A percentile compares a stretch with the other conserved stretches of the same genome.
These are phyloP conservation scores for Latheticus oryzae DNA, from an alignment of 2,888 invertebrate genomes.

Conservation along the genomic window DNA sequence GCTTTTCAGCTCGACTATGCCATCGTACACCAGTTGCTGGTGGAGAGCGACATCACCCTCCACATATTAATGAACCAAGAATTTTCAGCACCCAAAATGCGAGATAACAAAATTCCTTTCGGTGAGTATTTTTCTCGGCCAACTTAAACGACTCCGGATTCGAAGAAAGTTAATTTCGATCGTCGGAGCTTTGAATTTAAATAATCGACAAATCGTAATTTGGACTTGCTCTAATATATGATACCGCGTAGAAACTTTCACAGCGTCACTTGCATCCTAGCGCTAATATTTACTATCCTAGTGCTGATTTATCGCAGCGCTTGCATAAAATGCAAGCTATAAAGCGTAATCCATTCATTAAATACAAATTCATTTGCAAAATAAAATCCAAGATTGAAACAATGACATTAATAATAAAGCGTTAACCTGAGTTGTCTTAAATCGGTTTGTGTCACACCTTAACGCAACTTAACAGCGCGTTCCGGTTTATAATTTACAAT, in stretches of 20 bases:
- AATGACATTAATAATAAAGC: no score
- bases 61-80: conserved; percentile 87
- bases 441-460: no score
- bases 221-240: conserved; percentile 34
- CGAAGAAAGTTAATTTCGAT: conserved; percentile 53
- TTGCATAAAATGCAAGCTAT: no score
- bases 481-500: no score
- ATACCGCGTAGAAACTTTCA: conserved; percentile 11
- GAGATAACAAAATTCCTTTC: conserved; percentile 79
- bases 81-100: conserved; percentile 79
- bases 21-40: conserved; percentile 82
- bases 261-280: conserved; percentile 15
- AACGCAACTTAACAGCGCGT: no score
- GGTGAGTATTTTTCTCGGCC: conserved; percentile 68
- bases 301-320: conserved; percentile 13
- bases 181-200: conserved; percentile 50
- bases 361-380: no score
- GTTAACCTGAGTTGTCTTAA: no score
- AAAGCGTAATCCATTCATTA: no score
- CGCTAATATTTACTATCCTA: conserved; percentile 19
- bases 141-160: conserved; percentile 46
- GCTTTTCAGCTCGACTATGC: conserved; percentile 80
- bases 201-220: conserved; percentile 49
- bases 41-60: conserved; percentile 83
- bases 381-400: no score